phyloP scores from a whole-genome alignment of 2,113 vertebrate species.

The Carollia perspicillata region DNA sequence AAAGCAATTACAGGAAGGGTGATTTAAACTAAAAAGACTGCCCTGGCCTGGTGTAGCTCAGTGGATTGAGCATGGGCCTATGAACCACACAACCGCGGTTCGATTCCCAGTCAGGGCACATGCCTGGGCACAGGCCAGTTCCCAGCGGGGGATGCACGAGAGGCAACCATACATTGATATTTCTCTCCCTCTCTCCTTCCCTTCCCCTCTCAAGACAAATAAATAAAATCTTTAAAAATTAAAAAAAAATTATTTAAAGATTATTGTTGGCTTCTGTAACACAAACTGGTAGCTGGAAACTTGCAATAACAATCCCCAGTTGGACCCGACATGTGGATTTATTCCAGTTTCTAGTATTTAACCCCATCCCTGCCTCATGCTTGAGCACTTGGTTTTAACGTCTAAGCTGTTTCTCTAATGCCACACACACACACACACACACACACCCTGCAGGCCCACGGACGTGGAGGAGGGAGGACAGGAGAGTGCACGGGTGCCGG shows the following conservation, averaged over 20 bases:
- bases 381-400: neutral
- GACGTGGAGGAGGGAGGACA: neutral
- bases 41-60: no score
- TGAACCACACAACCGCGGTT: no score
- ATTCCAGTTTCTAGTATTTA: neutral
- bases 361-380: neutral
- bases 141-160: no score
- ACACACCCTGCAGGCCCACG: neutral
- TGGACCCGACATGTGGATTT: neutral
- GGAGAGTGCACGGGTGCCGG: neutral
- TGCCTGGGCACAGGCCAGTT: no score
- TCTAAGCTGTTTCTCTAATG: neutral
- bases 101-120: no score
- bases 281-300: neutral
- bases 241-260: no score
- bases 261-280: neutral
- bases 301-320: neutral
- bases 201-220: no score
- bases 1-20: neutral
- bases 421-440: neutral
- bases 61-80: no score
- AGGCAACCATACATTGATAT: no score
- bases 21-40: neutral
- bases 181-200: no score
- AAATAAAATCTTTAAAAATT: no score